Evolutionary conservation across 2,888 invertebrate genomes (phyloP), one percentile per base, ranked within the genome.

Genomic region (Morpho achilles): DNA sequence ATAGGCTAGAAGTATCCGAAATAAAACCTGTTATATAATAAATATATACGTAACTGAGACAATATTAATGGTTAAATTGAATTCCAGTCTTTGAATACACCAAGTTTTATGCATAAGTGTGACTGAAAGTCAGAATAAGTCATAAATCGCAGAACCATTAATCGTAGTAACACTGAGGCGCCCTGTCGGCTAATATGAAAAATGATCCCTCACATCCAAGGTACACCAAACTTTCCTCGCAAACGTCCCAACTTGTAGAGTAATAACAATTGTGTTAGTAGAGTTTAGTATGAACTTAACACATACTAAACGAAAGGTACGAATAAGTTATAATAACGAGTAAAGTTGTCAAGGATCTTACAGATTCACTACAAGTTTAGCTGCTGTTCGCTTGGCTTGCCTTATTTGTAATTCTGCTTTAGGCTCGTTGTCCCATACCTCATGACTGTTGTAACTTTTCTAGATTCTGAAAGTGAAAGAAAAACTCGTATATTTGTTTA

Each of bases 401-500:
- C 64, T 67, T 70, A 69, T 73, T 71, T 72, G 74, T 73, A 65
- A 71, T 68, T 65, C 66, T 63, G 57, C 61, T 60, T 59, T 32
- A 32, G 32, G 64, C 53, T 50, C 61, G 45, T 54, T 59, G 48
- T 56, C 41, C 56, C 50, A 53, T 48, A 59, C 22, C 56, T 56
- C 62, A 61, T 70, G 71, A 70, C 72, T 70, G 67, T 65, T 66
- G 60, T 55, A 68, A 72, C 66, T 67, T 56, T 51, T 5, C 39
- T 60, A 46, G 53, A 54, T 49, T 44, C 43, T 43, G 39, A 40
- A 55, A 52, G 60, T 51, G 49, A 59, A 59, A 39, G 54, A 47
- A 59, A 57, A 54, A 50, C 22, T 23, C 23, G 16, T 39, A 9
- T 45, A 41, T 49, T 23, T 56, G 0, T 41, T 44, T 46, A 50